Evolutionary conservation across 2,113 vertebrate genomes (phyloP).

Genomic region (Chionis minor): DNA sequence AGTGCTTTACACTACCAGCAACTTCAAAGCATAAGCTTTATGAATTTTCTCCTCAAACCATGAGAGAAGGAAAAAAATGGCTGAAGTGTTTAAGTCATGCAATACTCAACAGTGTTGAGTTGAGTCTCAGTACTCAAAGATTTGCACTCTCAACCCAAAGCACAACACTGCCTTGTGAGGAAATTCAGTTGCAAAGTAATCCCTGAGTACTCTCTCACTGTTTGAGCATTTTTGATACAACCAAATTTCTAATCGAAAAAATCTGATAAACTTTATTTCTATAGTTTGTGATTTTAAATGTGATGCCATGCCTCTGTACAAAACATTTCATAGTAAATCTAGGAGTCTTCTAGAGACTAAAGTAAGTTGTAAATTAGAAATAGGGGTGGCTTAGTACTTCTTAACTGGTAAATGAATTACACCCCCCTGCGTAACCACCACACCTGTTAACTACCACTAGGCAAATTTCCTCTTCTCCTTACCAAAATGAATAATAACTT

Average conservation of each 20-base stretch:
- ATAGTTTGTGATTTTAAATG: background rate
- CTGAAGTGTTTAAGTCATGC: background rate
- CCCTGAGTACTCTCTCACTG: background rate
- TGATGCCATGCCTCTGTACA: background rate
- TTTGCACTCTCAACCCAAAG: background rate
- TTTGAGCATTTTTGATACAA: background rate
- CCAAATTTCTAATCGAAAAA: background rate
- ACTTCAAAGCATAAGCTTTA: background rate
- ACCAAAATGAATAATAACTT: background rate
- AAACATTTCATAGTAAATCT: background rate
- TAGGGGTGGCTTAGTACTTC: background rate
- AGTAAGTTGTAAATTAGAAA: background rate
- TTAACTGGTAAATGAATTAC: background rate
- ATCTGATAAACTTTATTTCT: background rate
- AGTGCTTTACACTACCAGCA: fast-evolving
- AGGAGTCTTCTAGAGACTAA: background rate
- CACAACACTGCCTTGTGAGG: background rate
- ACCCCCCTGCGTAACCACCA: fast-evolving
- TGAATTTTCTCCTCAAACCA: background rate
- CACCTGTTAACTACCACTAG: background rate
- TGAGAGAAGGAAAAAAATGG: background rate
- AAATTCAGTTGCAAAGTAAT: background rate
- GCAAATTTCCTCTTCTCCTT: background rate
- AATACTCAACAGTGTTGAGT: background rate
- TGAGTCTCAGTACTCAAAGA: background rate